A percentile compares a stretch with the other conserved stretches of the same genome.
Conservation (phyloP, 1,140 invertebrate species). For the Himalopsyche phryganea region DNA sequence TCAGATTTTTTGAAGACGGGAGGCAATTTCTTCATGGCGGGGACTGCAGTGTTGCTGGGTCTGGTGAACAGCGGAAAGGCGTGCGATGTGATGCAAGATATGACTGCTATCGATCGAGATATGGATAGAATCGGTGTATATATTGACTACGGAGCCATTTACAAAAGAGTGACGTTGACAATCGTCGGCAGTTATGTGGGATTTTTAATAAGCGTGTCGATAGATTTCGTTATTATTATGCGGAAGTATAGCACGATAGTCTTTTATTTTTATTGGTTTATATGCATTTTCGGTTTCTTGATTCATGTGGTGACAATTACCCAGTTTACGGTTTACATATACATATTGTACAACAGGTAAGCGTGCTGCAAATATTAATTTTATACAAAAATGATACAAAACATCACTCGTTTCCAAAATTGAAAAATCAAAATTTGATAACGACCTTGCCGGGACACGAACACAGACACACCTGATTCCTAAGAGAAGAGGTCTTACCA, state of each 20-base stretch:
- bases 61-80: slow-evolving; percentile 3
- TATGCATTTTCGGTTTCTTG: slow-evolving; percentile 11
- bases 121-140: slow-evolving; percentile 9
- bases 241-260: not conserved
- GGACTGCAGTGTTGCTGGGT: not conserved
- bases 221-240: slow-evolving; percentile 8
- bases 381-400: too few relatives aligned
- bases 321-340: slow-evolving; percentile 16
- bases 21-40: slow-evolving; percentile 1
- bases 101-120: slow-evolving; percentile 13
- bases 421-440: too few relatives aligned
- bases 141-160: slow-evolving; percentile 6
- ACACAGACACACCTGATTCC: too few relatives aligned
- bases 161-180: not conserved
- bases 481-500: too few relatives aligned
- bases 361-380: slow-evolving; percentile 6
- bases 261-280: slow-evolving; percentile 8
- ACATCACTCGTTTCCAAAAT: too few relatives aligned
- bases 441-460: too few relatives aligned
- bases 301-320: slow-evolving; percentile 1
- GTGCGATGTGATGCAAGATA: slow-evolving; percentile 1
- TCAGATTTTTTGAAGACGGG: slow-evolving; percentile 15
- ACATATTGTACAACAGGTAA: slow-evolving; percentile 22
- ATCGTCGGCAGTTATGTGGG: not conserved
- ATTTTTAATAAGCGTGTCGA: not conserved